Evolutionary conservation across 2,888 invertebrate species (phyloP).

Genomic region (Phortica magna): DNA sequence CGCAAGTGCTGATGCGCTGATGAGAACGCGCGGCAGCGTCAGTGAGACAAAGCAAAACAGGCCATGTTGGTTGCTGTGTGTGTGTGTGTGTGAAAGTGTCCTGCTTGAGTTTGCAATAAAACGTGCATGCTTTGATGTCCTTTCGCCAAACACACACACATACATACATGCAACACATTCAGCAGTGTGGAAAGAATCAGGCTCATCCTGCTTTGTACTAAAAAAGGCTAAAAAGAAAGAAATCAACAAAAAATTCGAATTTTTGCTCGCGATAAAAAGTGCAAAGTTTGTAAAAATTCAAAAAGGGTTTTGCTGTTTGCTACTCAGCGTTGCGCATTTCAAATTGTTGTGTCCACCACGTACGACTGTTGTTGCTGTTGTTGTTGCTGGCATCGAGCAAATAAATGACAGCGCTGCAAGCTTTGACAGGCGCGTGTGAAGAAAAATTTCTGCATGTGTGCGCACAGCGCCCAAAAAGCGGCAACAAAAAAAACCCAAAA

Average conservation of each 20-base stretch:
- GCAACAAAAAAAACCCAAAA: conserved; percentile 45
- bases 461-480: conserved; percentile 44
- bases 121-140: conserved; percentile 28
- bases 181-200: not conserved
- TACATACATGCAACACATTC: too few species aligned
- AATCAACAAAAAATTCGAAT: conserved; percentile 33
- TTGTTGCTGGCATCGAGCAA: conserved; percentile 43
- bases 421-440: conserved; percentile 69
- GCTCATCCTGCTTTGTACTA: not conserved
- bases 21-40: not conserved
- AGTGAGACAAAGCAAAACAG: not conserved
- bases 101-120: not conserved
- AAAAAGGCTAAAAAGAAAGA: conserved; percentile 40
- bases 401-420: conserved; percentile 67
- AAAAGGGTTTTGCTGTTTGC: conserved; percentile 30
- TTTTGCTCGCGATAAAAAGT: conserved; percentile 46
- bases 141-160: not conserved
- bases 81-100: not conserved
- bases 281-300: conserved; percentile 62
- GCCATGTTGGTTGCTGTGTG: not conserved
- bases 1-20: not conserved
- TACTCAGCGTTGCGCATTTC: conserved; percentile 23
- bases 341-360: conserved; percentile 16
- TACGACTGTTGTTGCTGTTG: conserved; percentile 15
- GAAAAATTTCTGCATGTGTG: conserved; percentile 67